A percentile compares a stretch with the other conserved stretches of the same genome.
Conservation (phyloP, 2,888 invertebrate genomes). For the Lysandra bellargus region DNA sequence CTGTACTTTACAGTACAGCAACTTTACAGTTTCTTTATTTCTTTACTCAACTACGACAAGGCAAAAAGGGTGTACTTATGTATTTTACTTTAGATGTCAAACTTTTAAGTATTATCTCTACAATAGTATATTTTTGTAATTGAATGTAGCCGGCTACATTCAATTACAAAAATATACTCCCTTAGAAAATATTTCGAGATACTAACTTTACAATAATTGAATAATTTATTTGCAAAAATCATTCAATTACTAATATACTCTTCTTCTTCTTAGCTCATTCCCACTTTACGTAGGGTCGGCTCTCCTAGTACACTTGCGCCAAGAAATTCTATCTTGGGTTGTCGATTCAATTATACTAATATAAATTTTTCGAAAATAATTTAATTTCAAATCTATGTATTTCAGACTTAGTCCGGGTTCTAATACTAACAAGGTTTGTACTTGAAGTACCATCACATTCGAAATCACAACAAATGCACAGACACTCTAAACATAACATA, state of each 20-base stretch:
- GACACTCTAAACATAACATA: conserved; percentile 29
- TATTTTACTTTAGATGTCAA: neutral
- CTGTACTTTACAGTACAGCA: too few species aligned
- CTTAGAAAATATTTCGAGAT: neutral
- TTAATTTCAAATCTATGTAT: conserved; percentile 20
- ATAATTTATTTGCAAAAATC: neutral
- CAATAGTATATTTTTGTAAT: neutral
- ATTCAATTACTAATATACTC: neutral
- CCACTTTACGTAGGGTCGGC: too few species aligned
- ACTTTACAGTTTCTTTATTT: too few species aligned
- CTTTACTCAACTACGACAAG: too few species aligned
- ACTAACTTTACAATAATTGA: neutral
- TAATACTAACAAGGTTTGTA: conserved; percentile 56
- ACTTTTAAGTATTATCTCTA: neutral
- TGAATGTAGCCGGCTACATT: neutral
- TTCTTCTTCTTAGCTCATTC: too few species aligned
- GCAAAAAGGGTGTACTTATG: neutral
- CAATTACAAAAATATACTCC: neutral
- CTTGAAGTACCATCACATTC: conserved; percentile 65
- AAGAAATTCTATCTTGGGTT: too few species aligned
- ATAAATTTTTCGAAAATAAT: neutral
- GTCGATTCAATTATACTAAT: neutral
- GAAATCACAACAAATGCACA: conserved; percentile 48
- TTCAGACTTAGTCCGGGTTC: conserved; percentile 51
- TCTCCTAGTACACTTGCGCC: too few species aligned